Evolutionary conservation across 2,797 vertebrate genomes (phyloP).

Genomic region (Nasua narica): DNA sequence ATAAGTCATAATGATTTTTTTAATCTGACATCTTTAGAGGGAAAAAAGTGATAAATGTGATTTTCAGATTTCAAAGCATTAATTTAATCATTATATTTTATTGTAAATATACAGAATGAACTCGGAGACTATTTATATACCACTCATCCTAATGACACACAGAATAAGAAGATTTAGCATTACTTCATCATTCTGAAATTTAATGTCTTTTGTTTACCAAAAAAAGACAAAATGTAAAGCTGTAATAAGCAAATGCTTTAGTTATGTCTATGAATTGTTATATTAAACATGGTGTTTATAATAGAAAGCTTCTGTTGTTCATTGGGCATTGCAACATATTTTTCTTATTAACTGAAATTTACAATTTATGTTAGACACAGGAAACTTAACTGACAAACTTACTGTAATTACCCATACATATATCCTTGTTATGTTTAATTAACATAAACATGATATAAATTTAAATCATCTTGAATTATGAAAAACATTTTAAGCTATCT

Average conservation of each 20-base stretch:
- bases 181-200: background rate
- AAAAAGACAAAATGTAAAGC: background rate
- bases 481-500: background rate
- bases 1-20: background rate
- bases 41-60: background rate
- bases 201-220: background rate
- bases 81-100: background rate
- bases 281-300: background rate
- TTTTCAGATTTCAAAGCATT: background rate
- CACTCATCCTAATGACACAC: background rate
- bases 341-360: background rate
- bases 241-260: background rate
- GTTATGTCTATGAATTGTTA: background rate
- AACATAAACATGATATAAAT: background rate
- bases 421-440: background rate
- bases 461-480: background rate
- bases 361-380: background rate
- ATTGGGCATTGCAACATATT: background rate
- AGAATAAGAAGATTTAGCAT: background rate
- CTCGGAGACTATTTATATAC: background rate
- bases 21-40: background rate
- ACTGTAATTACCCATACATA: background rate
- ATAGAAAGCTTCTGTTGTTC: background rate
- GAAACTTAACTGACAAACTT: background rate
- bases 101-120: background rate